A percentile compares a stretch with the other conserved stretches of the same genome.
Conservation (phyloP, 2,797 vertebrate species). For the Pipistrellus nathusii region DNA sequence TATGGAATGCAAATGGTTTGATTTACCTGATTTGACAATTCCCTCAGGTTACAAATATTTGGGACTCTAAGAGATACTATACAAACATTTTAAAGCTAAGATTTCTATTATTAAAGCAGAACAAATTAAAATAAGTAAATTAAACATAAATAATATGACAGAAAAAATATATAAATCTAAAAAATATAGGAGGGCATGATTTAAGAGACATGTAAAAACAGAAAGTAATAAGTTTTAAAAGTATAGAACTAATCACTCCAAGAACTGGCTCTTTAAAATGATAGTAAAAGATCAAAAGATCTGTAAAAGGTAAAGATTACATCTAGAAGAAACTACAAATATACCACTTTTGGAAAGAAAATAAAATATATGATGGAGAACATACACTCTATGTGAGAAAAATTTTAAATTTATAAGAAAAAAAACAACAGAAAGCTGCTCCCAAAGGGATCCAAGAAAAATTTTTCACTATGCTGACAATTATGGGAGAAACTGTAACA, state of each 20-base stretch:
- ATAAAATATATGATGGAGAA: not conserved
- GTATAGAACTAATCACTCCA: not conserved
- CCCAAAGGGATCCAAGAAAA: not conserved
- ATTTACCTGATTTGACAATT: not conserved
- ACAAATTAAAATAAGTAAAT: slow-evolving; percentile 51
- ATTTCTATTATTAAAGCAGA: not conserved
- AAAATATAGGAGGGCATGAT: not conserved
- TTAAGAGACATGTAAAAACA: slow-evolving; percentile 37
- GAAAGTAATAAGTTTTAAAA: slow-evolving; percentile 31
- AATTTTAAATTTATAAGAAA: not conserved
- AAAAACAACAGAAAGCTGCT: not conserved
- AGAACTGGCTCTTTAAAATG: not conserved
- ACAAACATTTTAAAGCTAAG: not conserved
- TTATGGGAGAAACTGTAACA: not conserved
- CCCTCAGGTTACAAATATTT: not conserved
- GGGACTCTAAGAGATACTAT: not conserved
- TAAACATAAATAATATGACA: slow-evolving; percentile 42
- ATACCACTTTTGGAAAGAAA: not conserved
- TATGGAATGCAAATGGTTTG: not conserved
- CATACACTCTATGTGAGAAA: not conserved
- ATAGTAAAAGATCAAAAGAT: slow-evolving; percentile 5
- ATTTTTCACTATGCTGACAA: not conserved
- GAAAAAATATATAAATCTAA: slow-evolving; percentile 31
- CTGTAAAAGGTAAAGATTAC: slow-evolving; percentile 17
- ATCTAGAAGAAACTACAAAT: not conserved